Conservation (phyloP, 2,888 invertebrate genomes). For the Idaea dimidiata region DNA sequence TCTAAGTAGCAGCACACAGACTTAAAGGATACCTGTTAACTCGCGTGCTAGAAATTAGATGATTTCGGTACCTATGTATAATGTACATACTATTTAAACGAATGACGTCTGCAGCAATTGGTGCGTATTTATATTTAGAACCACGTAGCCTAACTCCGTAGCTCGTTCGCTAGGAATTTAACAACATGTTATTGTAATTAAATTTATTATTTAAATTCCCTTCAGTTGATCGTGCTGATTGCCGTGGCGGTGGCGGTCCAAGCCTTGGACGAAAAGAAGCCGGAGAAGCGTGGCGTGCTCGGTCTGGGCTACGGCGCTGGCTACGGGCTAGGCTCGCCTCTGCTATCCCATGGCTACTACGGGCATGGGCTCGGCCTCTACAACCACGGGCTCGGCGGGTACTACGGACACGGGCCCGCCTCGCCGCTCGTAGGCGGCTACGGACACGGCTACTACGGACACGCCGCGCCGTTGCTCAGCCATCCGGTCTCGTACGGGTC, state of each 20-base stretch:
- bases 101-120: too few species aligned
- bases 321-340: slow-evolving; percentile 35
- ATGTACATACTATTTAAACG: too few species aligned
- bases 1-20: too few species aligned
- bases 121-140: too few species aligned
- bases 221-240: slow-evolving; percentile 53
- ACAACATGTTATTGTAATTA: background rate
- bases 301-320: slow-evolving; percentile 66
- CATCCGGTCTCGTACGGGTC: slow-evolving; percentile 29
- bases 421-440: slow-evolving; percentile 27
- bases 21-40: too few species aligned
- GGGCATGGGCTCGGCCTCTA: slow-evolving; percentile 32
- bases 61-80: too few species aligned
- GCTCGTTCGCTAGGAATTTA: too few species aligned
- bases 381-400: slow-evolving; percentile 44
- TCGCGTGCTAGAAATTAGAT: too few species aligned
- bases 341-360: slow-evolving; percentile 29
- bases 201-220: slow-evolving; percentile 8
- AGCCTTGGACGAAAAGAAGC: slow-evolving; percentile 70
- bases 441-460: slow-evolving; percentile 34
- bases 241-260: slow-evolving; percentile 53
- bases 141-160: too few species aligned
- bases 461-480: slow-evolving; percentile 35
- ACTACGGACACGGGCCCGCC: slow-evolving; percentile 15
- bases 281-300: slow-evolving; percentile 70